Percentiles rank a stretch among this genome's conserved stretches.
Evolutionary conservation across 2,888 invertebrate species (phyloP).

Genomic region (Stictocephala bisonia): DNA sequence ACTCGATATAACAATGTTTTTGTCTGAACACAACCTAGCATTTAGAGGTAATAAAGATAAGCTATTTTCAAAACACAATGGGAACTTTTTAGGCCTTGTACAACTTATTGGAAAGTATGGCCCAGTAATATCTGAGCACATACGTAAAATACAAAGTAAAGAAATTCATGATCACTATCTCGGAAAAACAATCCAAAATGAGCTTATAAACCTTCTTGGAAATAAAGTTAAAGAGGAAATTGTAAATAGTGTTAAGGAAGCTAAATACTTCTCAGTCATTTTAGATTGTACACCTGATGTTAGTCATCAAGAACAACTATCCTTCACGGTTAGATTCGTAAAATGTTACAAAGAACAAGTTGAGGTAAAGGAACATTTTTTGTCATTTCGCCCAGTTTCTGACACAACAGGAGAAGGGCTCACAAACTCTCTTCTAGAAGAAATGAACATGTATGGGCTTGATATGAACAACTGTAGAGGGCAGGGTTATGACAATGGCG

Average conservation of each 20-base stretch:
- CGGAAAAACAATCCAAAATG: conserved; percentile 36
- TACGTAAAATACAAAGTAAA: conserved; percentile 20
- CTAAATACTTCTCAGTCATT: conserved; percentile 52
- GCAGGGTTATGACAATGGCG: conserved; percentile 53
- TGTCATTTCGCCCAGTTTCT: conserved; percentile 43
- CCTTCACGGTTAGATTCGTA: conserved; percentile 50
- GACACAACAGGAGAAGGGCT: conserved; percentile 51
- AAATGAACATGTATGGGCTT: conserved; percentile 30
- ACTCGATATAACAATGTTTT: no score
- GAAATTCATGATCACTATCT: conserved; percentile 5
- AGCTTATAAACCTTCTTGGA: conserved; percentile 34
- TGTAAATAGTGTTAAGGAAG: conserved; percentile 36
- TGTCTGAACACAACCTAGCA: no score
- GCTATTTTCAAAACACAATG: no score
- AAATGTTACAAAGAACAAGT: conserved; percentile 35
- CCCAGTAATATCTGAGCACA: conserved; percentile 19
- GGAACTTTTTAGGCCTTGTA: conserved; percentile 36
- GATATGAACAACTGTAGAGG: conserved; percentile 52
- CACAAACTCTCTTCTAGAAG: conserved; percentile 38
- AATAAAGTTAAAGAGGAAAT: conserved; percentile 29
- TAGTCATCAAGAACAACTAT: conserved; percentile 52
- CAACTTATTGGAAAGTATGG: conserved; percentile 30
- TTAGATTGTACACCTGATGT: conserved; percentile 53
- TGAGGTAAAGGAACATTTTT: conserved; percentile 63
- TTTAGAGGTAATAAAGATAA: no score